Base-by-base conservation (phyloP, 1,140 invertebrate species). In the Dreissena polymorpha region DNA sequence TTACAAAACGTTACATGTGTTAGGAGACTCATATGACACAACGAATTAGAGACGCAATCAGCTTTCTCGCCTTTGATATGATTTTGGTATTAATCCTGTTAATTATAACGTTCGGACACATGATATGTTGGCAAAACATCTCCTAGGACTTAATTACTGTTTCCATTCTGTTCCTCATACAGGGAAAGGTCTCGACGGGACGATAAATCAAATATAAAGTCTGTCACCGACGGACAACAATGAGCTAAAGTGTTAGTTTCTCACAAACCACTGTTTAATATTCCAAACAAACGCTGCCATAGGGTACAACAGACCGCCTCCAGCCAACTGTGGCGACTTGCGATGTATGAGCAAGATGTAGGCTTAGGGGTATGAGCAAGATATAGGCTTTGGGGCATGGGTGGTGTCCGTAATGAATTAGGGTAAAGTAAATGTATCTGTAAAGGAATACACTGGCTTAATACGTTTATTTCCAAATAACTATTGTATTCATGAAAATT, bases 61-160 rank as follows among this genome's bases (percentile, higher is more conserved):
- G 67, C 55, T 57, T 78, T 64, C 57, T 69, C 65, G 76, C 65
- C 76, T 78, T 78, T 78, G 63, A 63, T 78, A 78, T 69, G 49
- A 78, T 78, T 78, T 78, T 53, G 57, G 76, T 78, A 78, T 78
- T 78, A 78, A 78, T 68, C 76, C 53, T 50, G 50, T 49, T 78
- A 78, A 78, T 78, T 78, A 78, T 39, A 18, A 67, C 69, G 29
- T 65, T 21, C 21, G 64, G 68, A 51, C 67, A 25, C 57, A 57
- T 53, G 51, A 23, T 78, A 23, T 55, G 76, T 78, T 50, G 50
- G 65, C 68, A 65, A 68, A 53, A 60, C 65, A 78, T 78, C 76
- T 27, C 76, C 53, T 39, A 53, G 76, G 76, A 78, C 65, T 69
- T 78, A 78, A 78, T 78, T 78, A 78, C 53, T 25, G 69, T 78